A percentile compares a stretch with the other conserved stretches of the same genome.
phyloP scores from a whole-genome alignment of 1,140 invertebrate species.

The Megathymus violae region DNA sequence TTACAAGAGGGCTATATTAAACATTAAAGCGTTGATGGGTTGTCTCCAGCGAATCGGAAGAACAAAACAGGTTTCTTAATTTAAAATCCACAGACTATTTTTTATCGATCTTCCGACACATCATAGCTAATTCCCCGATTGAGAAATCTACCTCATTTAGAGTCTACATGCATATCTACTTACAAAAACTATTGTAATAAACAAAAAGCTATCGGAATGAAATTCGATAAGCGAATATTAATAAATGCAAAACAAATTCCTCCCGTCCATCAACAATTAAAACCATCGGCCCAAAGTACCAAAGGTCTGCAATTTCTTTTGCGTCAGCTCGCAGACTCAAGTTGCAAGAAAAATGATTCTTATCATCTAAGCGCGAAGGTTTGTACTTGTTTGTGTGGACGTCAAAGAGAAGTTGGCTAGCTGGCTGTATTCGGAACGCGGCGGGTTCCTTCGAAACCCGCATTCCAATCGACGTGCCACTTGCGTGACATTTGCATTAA shows the following conservation, averaged over 20 bases:
- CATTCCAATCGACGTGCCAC: constrained; percentile 67
- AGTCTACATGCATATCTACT: constrained; percentile 4
- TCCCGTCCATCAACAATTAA: constrained; percentile 39
- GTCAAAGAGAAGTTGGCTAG: constrained; percentile 12
- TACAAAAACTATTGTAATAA: neutral
- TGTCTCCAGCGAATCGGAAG: neutral
- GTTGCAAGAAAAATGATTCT: constrained; percentile 16
- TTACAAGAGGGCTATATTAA: no score
- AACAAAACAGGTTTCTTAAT: neutral
- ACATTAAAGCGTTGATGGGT: neutral
- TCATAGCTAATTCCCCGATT: constrained; percentile 4
- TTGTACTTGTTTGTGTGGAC: constrained; percentile 23
- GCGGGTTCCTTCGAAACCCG: constrained; percentile 58
- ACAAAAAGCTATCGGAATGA: neutral
- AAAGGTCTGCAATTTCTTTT: constrained; percentile 57
- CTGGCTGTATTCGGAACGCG: constrained; percentile 58
- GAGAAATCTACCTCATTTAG: constrained; percentile 11
- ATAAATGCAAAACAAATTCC: constrained; percentile 12
- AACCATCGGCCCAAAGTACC: constrained; percentile 31
- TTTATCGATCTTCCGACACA: neutral
- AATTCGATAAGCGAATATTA: constrained; percentile 16
- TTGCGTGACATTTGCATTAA: constrained; percentile 70
- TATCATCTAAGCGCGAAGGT: constrained; percentile 23
- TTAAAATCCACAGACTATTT: neutral
- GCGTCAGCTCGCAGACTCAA: constrained; percentile 35